Evolutionary conservation across 2,797 vertebrate genomes (phyloP), one percentile per base, ranked within the genome.

Genomic region (Coendou prehensilis): DNA sequence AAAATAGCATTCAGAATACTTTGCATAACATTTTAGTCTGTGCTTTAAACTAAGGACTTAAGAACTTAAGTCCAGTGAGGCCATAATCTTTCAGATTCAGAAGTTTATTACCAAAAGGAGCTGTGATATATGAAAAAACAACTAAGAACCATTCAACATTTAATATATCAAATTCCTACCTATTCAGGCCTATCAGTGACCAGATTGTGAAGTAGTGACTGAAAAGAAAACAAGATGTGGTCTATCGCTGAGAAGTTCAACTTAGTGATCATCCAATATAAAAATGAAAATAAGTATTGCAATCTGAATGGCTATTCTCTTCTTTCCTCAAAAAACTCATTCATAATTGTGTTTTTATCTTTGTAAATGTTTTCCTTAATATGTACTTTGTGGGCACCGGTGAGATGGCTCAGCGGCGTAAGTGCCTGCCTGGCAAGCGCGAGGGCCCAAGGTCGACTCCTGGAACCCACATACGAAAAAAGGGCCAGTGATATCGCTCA

Each of bases 341-440:
- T 73, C 64, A 92, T 6, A 93, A 76, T 61, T 81, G 64, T 59
- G 84, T 91, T 78, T 93, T 94, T 37, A 90, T 54, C 33, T 94
- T 93, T 76, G 64, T 76, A 83, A 94, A 90, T 81, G 54, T 84
- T 91, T 92, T 92, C 67, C 73, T 89, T 93, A 95, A 50, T 76
- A 94, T 28, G 9, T 52, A 78, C 18, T 96, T 41, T 41, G 28
- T 76, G 37, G 37, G 37, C 37, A 2, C 37, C 37, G 37, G 37
- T 41, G 37, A 41, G 37, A 41, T 41, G 37, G 37, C 37, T 41
- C 37, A 41, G 37, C 37, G 37, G 37, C 37, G 37, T 41, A 41
- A 41, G 37, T 41, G 37, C 37, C 37, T 41, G 37, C 37, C 37
- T 2, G 37, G 37, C 37, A 41, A 41, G 37, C 37, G 37, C 37